Conservation (phyloP, 2,797 vertebrate genomes). For the Parauchenoglanis punctatus region DNA sequence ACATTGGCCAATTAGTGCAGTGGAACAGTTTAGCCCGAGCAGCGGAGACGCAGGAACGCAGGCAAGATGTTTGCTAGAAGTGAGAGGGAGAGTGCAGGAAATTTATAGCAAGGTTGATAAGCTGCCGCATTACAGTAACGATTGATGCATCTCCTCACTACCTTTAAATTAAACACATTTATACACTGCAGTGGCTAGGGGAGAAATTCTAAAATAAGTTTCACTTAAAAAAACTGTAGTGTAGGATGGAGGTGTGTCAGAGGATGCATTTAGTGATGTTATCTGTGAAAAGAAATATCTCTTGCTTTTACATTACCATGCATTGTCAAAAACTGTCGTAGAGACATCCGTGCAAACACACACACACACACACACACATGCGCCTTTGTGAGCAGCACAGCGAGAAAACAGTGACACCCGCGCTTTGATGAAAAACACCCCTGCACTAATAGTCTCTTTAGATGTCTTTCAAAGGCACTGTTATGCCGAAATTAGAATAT, state of each 20-base stretch:
- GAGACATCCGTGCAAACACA: not conserved
- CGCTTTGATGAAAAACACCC: constrained; percentile 55
- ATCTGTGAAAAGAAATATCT: constrained; percentile 22
- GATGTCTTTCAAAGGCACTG: constrained; percentile 72
- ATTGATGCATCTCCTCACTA: constrained; percentile 18
- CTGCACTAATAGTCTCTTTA: constrained; percentile 74
- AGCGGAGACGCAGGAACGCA: constrained; percentile 65
- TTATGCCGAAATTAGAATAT: constrained; percentile 76
- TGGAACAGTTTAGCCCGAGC: constrained; percentile 87
- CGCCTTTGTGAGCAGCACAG: not conserved
- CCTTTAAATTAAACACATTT: constrained; percentile 32
- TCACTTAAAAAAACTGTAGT: not conserved
- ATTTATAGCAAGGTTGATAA: constrained; percentile 35
- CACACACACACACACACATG: not conserved
- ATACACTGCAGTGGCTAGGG: constrained; percentile 23
- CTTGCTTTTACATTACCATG: not conserved
- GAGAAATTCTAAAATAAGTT: constrained; percentile 8
- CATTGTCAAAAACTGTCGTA: constrained; percentile 14
- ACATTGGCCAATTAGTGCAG: constrained; percentile 90
- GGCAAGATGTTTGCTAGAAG: constrained; percentile 62
- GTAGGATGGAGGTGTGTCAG: not conserved
- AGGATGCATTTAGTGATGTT: constrained; percentile 11
- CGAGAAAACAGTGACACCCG: constrained; percentile 27
- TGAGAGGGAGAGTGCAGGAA: constrained; percentile 33
- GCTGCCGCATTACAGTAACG: constrained; percentile 15